Base-by-base conservation (phyloP, 2,888 invertebrate genomes). In the Plebejus anna region DNA sequence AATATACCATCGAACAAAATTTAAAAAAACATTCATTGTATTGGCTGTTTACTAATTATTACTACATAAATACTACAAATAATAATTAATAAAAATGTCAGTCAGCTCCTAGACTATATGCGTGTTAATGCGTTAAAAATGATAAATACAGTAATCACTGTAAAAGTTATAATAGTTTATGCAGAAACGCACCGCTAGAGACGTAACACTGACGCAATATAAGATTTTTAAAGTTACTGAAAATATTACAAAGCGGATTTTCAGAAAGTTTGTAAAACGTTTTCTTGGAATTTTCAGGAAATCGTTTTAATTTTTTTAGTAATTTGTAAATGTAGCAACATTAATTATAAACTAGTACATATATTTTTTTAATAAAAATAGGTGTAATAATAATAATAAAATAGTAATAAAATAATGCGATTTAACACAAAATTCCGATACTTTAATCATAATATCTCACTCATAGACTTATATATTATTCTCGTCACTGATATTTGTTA, bases 101-200 rank as follows among this genome's bases (percentile, higher is more conserved):
- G 4, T 13, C 13, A 36, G 66, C 32, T 36, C 66, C 32, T 66
- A 13, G 32, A 66, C 66, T 66, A 32, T 66, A 66, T 66, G 42
- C 71, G 71, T 71, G 71, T 42, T 71, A 71, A 71, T 42, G 71
- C 71, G 42, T 71, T 71, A 71, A 71, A 71, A 71, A 71, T 71
- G 38, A n/a, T 38, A 71, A 71, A 9, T 13, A n/a, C 71, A 9
- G 51, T 47, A 47, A 47, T 51, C 13, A 72, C 9, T 28, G 72
- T 51, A 13, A 47, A 71, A 22, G 42, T 72, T 47, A 72, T 72
- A 28, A 71, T 42, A n/a, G 28, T 28, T 59, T 66, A 36, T 11
- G n/a, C 42, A 72, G 22, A 47, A 72, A 72, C 72, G 72, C 72
- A 72, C 42, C 28, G 28, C 51, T 72, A 72, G 72, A 72, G 72